Percentiles rank a stretch among this genome's conserved stretches.
These are phyloP conservation scores for Xestoiulus laeticollis DNA, from an alignment of 2,888 invertebrate genomes.

Conservation along the genomic window DNA sequence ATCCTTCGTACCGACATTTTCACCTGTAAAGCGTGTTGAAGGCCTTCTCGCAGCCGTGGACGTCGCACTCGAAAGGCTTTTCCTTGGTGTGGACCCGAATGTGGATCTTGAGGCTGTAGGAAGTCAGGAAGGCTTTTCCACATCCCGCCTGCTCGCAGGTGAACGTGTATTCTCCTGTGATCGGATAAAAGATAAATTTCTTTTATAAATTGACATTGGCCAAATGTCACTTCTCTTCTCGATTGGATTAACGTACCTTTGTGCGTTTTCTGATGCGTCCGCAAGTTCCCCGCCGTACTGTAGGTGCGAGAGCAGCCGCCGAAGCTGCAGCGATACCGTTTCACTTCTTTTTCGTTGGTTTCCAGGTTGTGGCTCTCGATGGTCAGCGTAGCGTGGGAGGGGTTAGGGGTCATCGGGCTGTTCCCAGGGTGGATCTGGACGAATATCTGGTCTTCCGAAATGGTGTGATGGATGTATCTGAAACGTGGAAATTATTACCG, in stretches of 20 bases:
- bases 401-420: slow-evolving; percentile 73
- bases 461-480: slow-evolving; percentile 76
- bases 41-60: slow-evolving; percentile 85
- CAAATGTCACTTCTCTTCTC: background rate
- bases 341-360: slow-evolving; percentile 70
- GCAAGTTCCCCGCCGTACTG: slow-evolving; percentile 91
- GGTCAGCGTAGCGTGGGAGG: slow-evolving; percentile 75
- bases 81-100: slow-evolving; percentile 91
- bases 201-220: background rate
- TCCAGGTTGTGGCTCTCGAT: slow-evolving; percentile 73
- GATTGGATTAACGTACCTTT: slow-evolving; percentile 77
- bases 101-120: slow-evolving; percentile 94
- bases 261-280: slow-evolving; percentile 95
- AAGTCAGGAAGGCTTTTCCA: slow-evolving; percentile 92
- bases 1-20: background rate
- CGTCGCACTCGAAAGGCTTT: slow-evolving; percentile 89
- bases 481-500: slow-evolving; percentile 46
- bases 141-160: slow-evolving; percentile 87
- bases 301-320: slow-evolving; percentile 88
- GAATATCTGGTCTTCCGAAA: slow-evolving; percentile 74
- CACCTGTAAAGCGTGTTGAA: slow-evolving; percentile 93
- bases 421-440: slow-evolving; percentile 75
- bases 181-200: slow-evolving; percentile 47
- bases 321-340: slow-evolving; percentile 86
- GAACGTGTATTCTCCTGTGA: slow-evolving; percentile 91